These are phyloP conservation scores for Mesocricetus auratus DNA, from an alignment of 2,113 vertebrate species.

Conservation along the genomic window DNA sequence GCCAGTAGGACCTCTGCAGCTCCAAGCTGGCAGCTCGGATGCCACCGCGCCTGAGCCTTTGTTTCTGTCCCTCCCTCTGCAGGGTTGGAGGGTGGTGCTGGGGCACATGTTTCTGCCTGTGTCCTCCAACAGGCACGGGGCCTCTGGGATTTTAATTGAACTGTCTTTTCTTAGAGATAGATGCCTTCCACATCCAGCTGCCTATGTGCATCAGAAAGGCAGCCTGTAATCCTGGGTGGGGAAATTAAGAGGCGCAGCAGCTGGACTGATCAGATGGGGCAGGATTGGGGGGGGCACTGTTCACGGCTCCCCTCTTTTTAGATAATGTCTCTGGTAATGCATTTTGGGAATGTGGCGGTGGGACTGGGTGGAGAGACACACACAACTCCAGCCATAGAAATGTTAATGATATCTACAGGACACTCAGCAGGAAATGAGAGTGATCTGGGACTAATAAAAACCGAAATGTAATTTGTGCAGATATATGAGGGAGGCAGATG, in stretches of 20 bases:
- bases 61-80: constrained; percentile 57
- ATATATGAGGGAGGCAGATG: constrained; percentile 61
- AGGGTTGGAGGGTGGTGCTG: constrained; percentile 53
- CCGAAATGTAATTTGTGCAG: constrained; percentile 70
- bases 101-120: constrained; percentile 61
- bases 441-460: constrained; percentile 74
- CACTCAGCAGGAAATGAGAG: constrained; percentile 72
- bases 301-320: constrained; percentile 56
- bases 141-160: constrained; percentile 76
- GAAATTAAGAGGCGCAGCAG: constrained; percentile 64
- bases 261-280: constrained; percentile 62
- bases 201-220: constrained; percentile 34
- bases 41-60: constrained; percentile 72
- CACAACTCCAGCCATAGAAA: constrained; percentile 51
- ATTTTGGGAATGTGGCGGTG: constrained; percentile 68
- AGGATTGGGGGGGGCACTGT: neutral
- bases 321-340: constrained; percentile 76
- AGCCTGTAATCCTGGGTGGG: constrained; percentile 1
- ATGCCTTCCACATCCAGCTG: constrained; percentile 68
- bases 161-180: constrained; percentile 75
- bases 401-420: constrained; percentile 70
- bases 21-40: neutral
- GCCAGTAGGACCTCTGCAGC: neutral
- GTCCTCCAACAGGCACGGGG: constrained; percentile 48
- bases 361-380: neutral